These are phyloP conservation scores for Cotesia chilonis DNA, from an alignment of 1,140 invertebrate species.

Conservation along the genomic window DNA sequence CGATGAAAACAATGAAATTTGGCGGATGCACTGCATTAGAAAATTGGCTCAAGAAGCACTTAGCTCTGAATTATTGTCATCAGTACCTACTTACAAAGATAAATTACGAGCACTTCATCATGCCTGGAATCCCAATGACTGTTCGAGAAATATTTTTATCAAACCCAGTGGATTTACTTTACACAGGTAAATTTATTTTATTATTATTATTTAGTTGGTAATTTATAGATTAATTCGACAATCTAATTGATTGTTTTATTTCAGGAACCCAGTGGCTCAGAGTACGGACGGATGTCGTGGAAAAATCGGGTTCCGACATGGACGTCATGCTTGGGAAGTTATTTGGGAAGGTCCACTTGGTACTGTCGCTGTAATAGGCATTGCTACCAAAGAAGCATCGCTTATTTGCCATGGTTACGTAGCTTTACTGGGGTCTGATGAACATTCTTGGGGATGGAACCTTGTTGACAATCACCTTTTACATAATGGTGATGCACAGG, in stretches of 20 bases:
- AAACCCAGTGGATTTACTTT: constrained; percentile 97
- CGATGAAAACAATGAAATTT: constrained; percentile 95
- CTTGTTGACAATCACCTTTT: constrained; percentile 96
- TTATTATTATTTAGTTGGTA: too few species aligned
- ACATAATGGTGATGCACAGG: constrained; percentile 95
- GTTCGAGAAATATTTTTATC: constrained; percentile 95
- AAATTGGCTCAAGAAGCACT: constrained; percentile 90
- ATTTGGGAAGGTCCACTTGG: constrained; percentile 98
- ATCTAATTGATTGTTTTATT: not conserved
- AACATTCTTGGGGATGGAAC: constrained; percentile 99
- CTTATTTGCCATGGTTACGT: constrained; percentile 94
- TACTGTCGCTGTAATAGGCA: constrained; percentile 93
- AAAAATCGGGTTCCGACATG: constrained; percentile 92
- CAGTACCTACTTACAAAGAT: constrained; percentile 89
- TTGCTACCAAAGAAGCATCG: constrained; percentile 93
- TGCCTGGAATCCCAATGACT: constrained; percentile 97
- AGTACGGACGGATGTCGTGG: constrained; percentile 96
- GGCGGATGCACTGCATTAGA: constrained; percentile 89
- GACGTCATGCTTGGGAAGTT: constrained; percentile 97
- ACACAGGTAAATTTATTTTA: constrained; percentile 71
- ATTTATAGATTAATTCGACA: too few species aligned
- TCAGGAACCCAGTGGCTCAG: constrained; percentile 94
- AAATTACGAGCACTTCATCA: constrained; percentile 95
- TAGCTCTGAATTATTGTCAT: constrained; percentile 90
- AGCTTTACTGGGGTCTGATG: constrained; percentile 91